Evolutionary conservation across 2,113 vertebrate species (phyloP), one percentile per base, ranked within the genome.

Genomic region (Pontoporia blainvillei): DNA sequence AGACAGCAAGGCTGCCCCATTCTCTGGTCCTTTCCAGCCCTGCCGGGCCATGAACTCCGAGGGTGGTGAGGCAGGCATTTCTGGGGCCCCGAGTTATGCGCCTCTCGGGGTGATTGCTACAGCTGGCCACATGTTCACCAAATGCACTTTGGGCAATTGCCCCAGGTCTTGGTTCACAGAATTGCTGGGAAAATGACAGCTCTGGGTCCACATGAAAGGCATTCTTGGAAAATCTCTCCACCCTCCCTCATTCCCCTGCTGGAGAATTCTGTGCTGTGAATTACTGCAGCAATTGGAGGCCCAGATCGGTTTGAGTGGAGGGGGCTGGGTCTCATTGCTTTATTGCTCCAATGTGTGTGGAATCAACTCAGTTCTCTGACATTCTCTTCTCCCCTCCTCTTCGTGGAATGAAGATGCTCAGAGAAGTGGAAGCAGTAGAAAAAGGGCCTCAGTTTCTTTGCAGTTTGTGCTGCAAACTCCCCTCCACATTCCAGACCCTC

Each of bases 191-290:
- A 96, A 86, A 72, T 34, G 85, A 86, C 93, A 87, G 88, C 90
- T 92, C 92, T 69, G 90, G 71, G 95, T 52, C 90, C 94, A 97
- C 96, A 98, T 92, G 94, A 97, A 97, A 97, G 94, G 59, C 96
- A 94, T 97, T 96, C 95, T 66, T 91, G 84, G 82, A 72, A 95
- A 96, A 86, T 67, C 86, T 91, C 82, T 62, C 86, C 25, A 0
- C 72, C 88, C 71, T 57, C 88, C 75, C 59, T 67, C 34, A 34
- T n/a, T 39, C 90, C 90, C 82, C 95, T 61, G 90, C 96, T 72
- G 73, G 79, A 41, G 88, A 93, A 34, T 25, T 73, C 57, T 86
- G 73, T 57, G 76, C 94, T 59, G 49, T 46, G 81, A 92, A 62
- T 62, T 46, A 36, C 27, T 96, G 69, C 84, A 90, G 85, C 49